phyloP scores from a whole-genome alignment of 2,888 invertebrate genomes.

The Geotrupes spiniger region DNA sequence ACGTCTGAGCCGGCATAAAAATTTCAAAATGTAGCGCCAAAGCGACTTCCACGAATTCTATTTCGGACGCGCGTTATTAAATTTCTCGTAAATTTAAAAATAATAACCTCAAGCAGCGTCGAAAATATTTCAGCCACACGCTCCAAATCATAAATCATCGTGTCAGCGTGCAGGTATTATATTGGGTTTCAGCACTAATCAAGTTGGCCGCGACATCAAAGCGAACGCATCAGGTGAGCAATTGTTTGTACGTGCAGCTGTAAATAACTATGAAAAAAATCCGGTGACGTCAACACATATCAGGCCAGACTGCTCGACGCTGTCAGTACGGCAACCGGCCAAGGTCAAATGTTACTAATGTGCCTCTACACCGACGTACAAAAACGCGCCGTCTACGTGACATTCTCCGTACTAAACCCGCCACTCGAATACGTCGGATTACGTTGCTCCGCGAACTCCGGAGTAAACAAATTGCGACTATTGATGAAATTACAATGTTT shows the following conservation, averaged over 20 bases:
- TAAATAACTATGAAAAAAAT: constrained; percentile 17
- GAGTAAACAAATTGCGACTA: too few relatives aligned
- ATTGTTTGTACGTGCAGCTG: constrained; percentile 24
- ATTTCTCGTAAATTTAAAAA: constrained; percentile 3
- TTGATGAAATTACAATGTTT: too few relatives aligned
- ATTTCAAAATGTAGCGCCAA: too few relatives aligned
- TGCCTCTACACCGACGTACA: constrained; percentile 18
- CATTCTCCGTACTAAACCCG: background rate
- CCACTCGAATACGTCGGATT: too few relatives aligned
- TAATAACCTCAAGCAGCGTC: background rate
- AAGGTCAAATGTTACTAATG: constrained; percentile 35
- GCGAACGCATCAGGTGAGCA: constrained; percentile 24
- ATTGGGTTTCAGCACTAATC: constrained; percentile 23
- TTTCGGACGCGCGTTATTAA: background rate
- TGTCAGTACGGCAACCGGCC: constrained; percentile 29
- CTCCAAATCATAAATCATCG: constrained; percentile 9
- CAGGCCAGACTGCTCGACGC: constrained; percentile 34
- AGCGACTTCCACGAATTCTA: too few relatives aligned
- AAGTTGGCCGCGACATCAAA: constrained; percentile 31
- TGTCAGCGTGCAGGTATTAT: constrained; percentile 8
- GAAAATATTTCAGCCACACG: background rate
- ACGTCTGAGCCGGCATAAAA: too few relatives aligned
- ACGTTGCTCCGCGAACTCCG: too few relatives aligned
- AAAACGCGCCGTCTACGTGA: background rate
- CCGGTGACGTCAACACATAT: constrained; percentile 25